Base-by-base conservation (phyloP, 2,113 vertebrate species). In the Acrocephalus arundinaceus region DNA sequence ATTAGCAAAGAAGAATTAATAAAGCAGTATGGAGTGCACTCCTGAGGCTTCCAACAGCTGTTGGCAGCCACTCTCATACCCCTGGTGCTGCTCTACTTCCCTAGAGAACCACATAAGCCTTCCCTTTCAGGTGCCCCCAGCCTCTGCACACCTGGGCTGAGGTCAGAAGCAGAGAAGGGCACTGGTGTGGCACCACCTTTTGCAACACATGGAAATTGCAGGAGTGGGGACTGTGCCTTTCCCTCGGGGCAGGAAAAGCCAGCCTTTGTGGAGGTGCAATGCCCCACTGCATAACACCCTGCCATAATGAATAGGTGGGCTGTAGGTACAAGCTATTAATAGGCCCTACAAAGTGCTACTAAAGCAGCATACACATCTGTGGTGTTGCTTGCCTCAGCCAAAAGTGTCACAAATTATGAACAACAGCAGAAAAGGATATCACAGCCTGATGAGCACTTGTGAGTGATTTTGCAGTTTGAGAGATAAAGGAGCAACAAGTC, bases 1-100 rank as follows among this genome's bases (percentile, higher is more conserved):
- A 96, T 94, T 97, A 95, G 61, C 85, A 94, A 95, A 94, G 66
- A 94, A 94, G 62, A 91, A 96, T 80, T 93, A 96, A 93, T 86
- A 90, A 91, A 94, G 84, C 62, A 45, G 72, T 84, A 82, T 28
- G 76, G 33, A 93, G 49, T 72, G 74, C 54, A 80, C 80, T 97
- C 73, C 82, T 82, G 92, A 95, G 57, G 61, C 59, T 94, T 93
- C 78, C 3, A 2, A 92, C 92, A 91, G 87, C 89, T 67, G 55
- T 75, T 96, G 95, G 92, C 93, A 96, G 79, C 76, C 0, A 0
- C 54, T 15, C 12, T 68, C 1, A 0, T 45, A 22, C 6, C 87
- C 59, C 52, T 87, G 51, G 52, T 87, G 68, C 83, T 85, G 68
- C 59, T 70, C 12, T 1, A 12, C 83, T 90, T 94, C 73, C 70